These are phyloP conservation scores for Therioaphis trifolii DNA, from an alignment of 2,888 invertebrate species.

Conservation along the genomic window DNA sequence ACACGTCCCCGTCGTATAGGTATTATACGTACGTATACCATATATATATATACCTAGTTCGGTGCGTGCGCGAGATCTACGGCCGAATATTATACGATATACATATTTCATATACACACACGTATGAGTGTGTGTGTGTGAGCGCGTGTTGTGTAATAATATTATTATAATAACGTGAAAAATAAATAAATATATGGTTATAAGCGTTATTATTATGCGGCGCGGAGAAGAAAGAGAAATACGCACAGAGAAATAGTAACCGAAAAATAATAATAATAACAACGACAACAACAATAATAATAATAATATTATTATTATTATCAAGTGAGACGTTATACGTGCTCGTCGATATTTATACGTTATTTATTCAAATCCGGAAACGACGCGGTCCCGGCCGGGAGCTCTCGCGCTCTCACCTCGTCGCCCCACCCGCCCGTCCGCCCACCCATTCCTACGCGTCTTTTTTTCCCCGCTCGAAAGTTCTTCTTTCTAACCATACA, in stretches of 20 bases:
- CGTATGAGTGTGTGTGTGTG: not conserved
- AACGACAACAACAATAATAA: conserved; percentile 3
- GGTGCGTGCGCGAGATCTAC: too few relatives aligned
- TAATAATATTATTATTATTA: conserved; percentile 36
- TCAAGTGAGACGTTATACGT: conserved; percentile 57
- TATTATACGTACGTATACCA: not conserved
- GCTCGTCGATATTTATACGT: conserved; percentile 58
- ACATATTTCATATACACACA: not conserved
- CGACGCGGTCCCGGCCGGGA: conserved; percentile 25
- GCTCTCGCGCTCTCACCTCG: conserved; percentile 11
- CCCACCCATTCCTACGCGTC: not conserved
- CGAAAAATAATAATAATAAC: not conserved
- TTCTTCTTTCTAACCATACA: conserved; percentile 12
- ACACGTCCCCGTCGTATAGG: too few relatives aligned
- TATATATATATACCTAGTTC: too few relatives aligned
- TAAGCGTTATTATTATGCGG: not conserved
- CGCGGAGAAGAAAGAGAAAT: not conserved
- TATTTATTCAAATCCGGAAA: conserved; percentile 62
- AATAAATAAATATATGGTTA: too few relatives aligned
- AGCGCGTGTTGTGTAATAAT: not conserved
- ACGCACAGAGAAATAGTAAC: not conserved
- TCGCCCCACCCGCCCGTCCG: not conserved
- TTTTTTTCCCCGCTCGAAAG: conserved; percentile 13
- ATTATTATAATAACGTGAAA: too few relatives aligned
- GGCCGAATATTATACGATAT: too few relatives aligned